These are phyloP conservation scores for Monomorium pharaonis DNA, from an alignment of 1,140 invertebrate species.

Conservation along the genomic window DNA sequence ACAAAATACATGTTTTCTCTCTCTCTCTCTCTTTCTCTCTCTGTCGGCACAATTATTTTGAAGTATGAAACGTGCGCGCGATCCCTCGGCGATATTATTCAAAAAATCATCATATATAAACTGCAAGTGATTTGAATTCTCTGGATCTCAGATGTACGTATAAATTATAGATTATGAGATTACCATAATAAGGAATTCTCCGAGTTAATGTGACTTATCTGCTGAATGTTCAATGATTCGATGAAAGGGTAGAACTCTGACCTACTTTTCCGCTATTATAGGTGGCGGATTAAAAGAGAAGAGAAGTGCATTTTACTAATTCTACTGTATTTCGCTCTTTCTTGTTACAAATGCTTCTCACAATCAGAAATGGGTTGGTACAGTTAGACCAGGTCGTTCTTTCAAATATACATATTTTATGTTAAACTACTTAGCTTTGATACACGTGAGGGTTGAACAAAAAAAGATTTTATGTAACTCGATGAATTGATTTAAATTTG, in stretches of 20 bases:
- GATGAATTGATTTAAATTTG: too few relatives aligned
- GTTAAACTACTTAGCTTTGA: too few relatives aligned
- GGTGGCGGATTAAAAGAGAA: background rate
- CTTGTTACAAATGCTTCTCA: background rate
- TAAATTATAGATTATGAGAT: constrained; percentile 41
- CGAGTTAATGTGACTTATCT: constrained; percentile 6
- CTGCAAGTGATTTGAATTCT: background rate
- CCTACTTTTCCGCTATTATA: background rate
- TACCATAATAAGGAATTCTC: constrained; percentile 23
- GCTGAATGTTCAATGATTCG: constrained; percentile 11
- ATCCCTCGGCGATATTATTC: background rate
- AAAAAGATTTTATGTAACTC: too few relatives aligned
- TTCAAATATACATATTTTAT: too few relatives aligned
- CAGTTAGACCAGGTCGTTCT: too few relatives aligned
- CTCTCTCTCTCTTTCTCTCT: background rate
- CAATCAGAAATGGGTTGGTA: too few relatives aligned
- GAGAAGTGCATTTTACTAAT: background rate
- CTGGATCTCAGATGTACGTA: background rate
- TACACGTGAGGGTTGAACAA: too few relatives aligned
- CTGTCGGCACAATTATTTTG: background rate
- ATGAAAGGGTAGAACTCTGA: background rate
- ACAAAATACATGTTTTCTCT: too few relatives aligned
- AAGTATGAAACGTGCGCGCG: background rate
- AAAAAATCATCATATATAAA: background rate
- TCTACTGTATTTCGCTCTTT: background rate